Evolutionary conservation across 1,140 invertebrate genomes (phyloP).

Genomic region (Cotesia vestalis): DNA sequence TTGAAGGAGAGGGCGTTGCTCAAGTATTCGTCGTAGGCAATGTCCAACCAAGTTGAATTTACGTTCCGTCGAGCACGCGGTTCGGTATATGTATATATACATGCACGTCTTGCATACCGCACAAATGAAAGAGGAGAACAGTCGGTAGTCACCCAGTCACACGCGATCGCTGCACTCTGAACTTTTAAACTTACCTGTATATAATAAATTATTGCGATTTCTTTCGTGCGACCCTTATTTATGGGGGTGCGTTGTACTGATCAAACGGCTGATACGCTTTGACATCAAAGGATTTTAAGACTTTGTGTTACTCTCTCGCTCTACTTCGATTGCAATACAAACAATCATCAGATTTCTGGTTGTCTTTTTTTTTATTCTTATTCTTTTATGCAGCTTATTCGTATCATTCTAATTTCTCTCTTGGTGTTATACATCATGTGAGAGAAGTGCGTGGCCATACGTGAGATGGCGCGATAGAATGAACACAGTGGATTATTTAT

Average conservation of each 20-base stretch:
- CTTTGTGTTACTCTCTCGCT: conserved; percentile 28
- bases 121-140: conserved; percentile 21
- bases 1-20: conserved; percentile 27
- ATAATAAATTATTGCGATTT: conserved; percentile 65
- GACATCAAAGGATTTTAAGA: conserved; percentile 57
- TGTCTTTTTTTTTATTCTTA: neutral
- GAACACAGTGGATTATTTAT: conserved; percentile 62
- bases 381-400: too few species aligned
- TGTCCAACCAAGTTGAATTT: conserved; percentile 1
- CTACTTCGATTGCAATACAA: conserved; percentile 6
- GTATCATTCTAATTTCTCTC: too few species aligned
- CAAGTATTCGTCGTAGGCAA: conserved; percentile 24
- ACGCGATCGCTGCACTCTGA: conserved; percentile 55
- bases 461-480: conserved; percentile 57
- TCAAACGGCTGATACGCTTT: conserved; percentile 56
- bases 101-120: conserved; percentile 6
- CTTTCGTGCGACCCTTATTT: conserved; percentile 61
- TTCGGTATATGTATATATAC: neutral
- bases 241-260: conserved; percentile 52
- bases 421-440: neutral
- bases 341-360: neutral
- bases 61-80: conserved; percentile 16
- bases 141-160: conserved; percentile 46
- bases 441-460: conserved; percentile 36
- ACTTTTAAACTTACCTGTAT: conserved; percentile 46